These are phyloP conservation scores for Huso huso DNA, from an alignment of 2,797 vertebrate genomes.

Conservation along the genomic window DNA sequence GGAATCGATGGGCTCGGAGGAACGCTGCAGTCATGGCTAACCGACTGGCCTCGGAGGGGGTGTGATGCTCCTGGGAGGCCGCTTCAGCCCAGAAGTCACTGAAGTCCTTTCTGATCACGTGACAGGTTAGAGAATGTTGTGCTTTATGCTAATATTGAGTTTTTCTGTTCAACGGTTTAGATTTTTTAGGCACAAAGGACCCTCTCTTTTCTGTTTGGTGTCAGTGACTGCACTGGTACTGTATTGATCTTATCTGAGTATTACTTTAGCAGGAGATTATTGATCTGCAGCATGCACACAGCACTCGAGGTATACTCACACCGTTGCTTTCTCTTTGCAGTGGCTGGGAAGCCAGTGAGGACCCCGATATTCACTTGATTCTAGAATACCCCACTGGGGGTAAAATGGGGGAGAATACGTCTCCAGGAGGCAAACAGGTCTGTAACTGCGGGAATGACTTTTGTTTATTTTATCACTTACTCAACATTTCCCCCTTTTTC, in stretches of 20 bases:
- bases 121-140: constrained; percentile 45
- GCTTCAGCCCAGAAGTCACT: constrained; percentile 62
- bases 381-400: constrained; percentile 69
- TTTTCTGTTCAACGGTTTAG: not conserved
- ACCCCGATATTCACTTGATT: constrained; percentile 74
- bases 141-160: not conserved
- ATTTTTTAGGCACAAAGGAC: not conserved
- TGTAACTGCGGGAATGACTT: constrained; percentile 3
- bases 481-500: not conserved
- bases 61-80: constrained; percentile 74
- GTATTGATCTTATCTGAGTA: too few species aligned
- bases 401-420: constrained; percentile 65
- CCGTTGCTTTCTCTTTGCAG: constrained; percentile 33
- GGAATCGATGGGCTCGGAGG: constrained; percentile 72
- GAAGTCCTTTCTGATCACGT: constrained; percentile 65
- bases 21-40: constrained; percentile 75
- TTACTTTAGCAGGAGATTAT: too few species aligned
- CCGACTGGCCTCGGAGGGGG: constrained; percentile 69
- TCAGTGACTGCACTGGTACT: too few species aligned
- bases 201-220: not conserved
- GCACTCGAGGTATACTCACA: not conserved
- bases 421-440: constrained; percentile 72
- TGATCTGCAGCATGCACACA: too few species aligned
- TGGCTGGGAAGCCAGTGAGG: constrained; percentile 63
- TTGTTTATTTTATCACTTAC: not conserved